Percentiles rank a stretch among this genome's conserved stretches.
Conservation (phyloP, 1,140 invertebrate genomes). For the Leptinotarsa defecta region DNA sequence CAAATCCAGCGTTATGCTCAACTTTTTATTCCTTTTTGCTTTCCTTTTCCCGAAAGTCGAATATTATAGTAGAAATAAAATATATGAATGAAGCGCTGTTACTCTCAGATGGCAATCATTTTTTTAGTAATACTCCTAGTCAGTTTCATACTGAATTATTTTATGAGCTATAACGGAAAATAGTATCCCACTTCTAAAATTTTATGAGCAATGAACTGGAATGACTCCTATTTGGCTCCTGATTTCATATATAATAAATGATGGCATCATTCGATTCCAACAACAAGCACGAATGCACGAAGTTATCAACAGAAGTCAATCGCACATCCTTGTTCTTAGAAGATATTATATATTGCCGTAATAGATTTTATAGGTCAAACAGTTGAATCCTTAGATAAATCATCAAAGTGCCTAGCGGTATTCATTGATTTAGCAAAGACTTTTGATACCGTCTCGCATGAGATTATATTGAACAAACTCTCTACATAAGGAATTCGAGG, state of each 20-base stretch:
- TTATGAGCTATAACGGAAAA: constrained; percentile 31
- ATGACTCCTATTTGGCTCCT: background rate
- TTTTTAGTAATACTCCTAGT: constrained; percentile 24
- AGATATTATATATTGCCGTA: no score
- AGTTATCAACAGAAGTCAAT: no score
- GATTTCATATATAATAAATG: background rate
- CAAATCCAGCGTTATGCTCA: constrained; percentile 7
- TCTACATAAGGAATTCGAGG: no score
- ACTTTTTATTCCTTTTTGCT: constrained; percentile 12
- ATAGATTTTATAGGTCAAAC: no score
- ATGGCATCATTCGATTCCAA: no score
- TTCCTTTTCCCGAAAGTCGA: constrained; percentile 17
- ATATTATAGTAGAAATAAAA: constrained; percentile 33
- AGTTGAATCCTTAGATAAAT: no score
- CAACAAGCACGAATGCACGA: no score
- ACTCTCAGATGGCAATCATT: constrained; percentile 9
- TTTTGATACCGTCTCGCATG: no score
- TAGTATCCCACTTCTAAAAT: constrained; percentile 28
- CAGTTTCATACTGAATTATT: constrained; percentile 35
- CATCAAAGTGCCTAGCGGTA: no score
- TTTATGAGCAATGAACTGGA: constrained; percentile 32
- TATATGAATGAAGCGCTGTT: constrained; percentile 19
- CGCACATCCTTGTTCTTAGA: no score
- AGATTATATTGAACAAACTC: no score
- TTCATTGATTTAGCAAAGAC: no score